Base-by-base conservation (phyloP, 2,113 vertebrate genomes). In the Myotis brandtii region DNA sequence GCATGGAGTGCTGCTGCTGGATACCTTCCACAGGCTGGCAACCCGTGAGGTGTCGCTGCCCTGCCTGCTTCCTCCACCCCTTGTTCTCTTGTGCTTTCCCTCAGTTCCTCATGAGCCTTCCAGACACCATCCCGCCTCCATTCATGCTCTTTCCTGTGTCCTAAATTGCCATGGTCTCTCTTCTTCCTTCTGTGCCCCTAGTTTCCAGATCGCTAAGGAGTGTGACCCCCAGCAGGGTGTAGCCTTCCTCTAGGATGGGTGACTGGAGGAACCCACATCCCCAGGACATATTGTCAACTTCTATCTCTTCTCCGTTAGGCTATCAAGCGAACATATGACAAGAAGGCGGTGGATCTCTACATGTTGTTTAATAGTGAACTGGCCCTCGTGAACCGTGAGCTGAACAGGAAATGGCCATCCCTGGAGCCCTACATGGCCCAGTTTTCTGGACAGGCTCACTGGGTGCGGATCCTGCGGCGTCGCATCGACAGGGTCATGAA, bases 1-100 rank as follows among this genome's bases (percentile, higher is more conserved):
- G 82, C 98, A 99, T 0, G 99, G 99, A 5, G 97, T 99, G 66
- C 96, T 98, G 40, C 98, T 99, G 50, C 97, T 99, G 75, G 98
- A 99, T 37, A 97, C 98, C 82, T 99, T 99, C 94, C 98, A 98
- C 27, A 98, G 98, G 40, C 93, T 99, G 48, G 98, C 99, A 0
- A n/a, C 97, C 27, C 97, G 99, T 50, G 98, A 99, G 99, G 99
- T 99, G 86, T 9, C 4, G 4, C 56, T 20, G 16, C 17, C 11
- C 80, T 34, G 6, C 32, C 18, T 16, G 48, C 27, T 6, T 69
- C 27, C 93, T 83, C 72, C 7, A 9, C 17, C 69, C 46, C 43
- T 16, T 9, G 17, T 14, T 37, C n/a, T 37, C n/a, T 37, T 27
- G 1, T 13, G 34, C 75, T 62, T 73, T 27, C 69, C 52, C 18